These are phyloP conservation scores for Sebastes jordani DNA, from an alignment of 2,797 vertebrate species.

Conservation along the genomic window DNA sequence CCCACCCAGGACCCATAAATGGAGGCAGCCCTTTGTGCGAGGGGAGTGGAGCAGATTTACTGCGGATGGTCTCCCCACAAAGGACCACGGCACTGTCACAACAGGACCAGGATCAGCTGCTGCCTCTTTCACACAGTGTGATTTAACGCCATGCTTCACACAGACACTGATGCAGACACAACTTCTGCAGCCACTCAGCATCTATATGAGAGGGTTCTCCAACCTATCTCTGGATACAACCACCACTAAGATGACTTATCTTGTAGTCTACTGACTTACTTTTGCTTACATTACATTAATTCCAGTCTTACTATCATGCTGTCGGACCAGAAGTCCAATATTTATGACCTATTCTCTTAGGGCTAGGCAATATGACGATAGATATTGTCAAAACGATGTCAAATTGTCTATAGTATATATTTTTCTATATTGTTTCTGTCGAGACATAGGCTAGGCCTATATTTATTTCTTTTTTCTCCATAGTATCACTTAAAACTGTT, in stretches of 20 bases:
- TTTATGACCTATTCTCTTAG: neutral
- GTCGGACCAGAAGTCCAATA: neutral
- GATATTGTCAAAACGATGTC: too few relatives aligned
- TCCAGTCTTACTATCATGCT: neutral
- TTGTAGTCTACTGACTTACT: neutral
- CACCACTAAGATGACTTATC: neutral
- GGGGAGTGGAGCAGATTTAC: constrained; percentile 80
- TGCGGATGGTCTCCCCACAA: constrained; percentile 75
- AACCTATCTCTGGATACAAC: neutral
- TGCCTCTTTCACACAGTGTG: constrained; percentile 62
- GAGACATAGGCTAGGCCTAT: too few relatives aligned
- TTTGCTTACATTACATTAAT: neutral
- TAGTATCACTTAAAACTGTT: too few relatives aligned
- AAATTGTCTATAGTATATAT: too few relatives aligned
- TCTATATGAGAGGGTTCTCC: neutral
- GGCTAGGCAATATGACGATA: too few relatives aligned
- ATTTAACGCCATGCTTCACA: constrained; percentile 66
- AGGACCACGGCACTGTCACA: constrained; percentile 73
- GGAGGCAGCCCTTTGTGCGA: constrained; percentile 72
- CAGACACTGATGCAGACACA: constrained; percentile 63
- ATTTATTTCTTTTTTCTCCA: too few relatives aligned
- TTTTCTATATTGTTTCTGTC: too few relatives aligned
- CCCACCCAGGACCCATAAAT: constrained; percentile 73
- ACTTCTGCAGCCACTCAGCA: constrained; percentile 30
- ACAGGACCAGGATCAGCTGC: constrained; percentile 76